Evolutionary conservation across 92 coral and sea anemone genomes (phyloP).

Genomic region (Phymanthus crucifer): DNA sequence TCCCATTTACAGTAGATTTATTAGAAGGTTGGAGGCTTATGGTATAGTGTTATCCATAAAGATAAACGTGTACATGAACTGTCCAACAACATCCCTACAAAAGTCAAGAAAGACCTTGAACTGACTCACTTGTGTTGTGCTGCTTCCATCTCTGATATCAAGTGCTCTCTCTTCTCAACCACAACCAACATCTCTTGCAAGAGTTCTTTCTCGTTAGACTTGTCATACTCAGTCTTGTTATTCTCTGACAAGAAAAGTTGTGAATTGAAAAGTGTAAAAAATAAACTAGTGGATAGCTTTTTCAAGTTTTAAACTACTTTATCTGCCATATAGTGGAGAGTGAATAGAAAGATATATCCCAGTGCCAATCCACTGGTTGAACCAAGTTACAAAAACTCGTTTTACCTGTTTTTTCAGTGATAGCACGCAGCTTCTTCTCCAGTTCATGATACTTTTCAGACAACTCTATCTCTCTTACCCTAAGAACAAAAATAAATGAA

Average conservation of each 20-base stretch:
- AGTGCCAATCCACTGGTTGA: not conserved
- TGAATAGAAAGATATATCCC: not conserved
- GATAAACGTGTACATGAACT: no score
- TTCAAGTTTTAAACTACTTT: no score
- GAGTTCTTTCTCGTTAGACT: constrained; percentile 68
- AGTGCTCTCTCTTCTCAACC: constrained; percentile 88
- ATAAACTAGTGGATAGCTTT: no score
- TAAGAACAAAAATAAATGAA: constrained; percentile 13
- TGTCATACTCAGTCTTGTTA: constrained; percentile 79
- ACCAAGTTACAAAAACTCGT: no score
- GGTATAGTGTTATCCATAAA: no score
- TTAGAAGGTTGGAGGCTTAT: no score
- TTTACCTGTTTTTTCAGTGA: constrained; percentile 80
- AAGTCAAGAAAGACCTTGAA: not conserved
- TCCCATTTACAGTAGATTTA: no score
- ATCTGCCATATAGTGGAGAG: not conserved
- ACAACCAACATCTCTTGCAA: constrained; percentile 85
- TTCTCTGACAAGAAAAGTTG: constrained; percentile 45
- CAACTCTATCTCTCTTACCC: constrained; percentile 75
- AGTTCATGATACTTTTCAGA: constrained; percentile 62
- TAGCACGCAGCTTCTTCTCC: constrained; percentile 65
- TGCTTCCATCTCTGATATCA: constrained; percentile 77
- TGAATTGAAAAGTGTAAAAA: no score
- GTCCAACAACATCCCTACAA: no score
- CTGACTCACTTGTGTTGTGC: constrained; percentile 69